Conservation (phyloP, 2,888 invertebrate species). For the Troglohyphantes excavatus region DNA sequence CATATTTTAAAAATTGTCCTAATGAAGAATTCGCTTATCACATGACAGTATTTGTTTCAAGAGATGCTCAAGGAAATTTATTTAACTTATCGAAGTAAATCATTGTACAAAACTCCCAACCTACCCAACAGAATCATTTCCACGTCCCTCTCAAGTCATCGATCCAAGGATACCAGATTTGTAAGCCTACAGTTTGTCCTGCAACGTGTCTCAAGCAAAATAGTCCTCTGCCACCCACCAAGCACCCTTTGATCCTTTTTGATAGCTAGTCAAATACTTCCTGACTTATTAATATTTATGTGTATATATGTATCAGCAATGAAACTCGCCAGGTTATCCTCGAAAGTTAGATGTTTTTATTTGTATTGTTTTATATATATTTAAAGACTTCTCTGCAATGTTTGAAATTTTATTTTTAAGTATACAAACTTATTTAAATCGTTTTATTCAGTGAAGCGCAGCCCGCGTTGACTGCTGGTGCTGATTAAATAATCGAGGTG, state of each 20-base stretch:
- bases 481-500: conserved; percentile 10
- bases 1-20: conserved; percentile 50
- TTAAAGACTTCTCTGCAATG: conserved; percentile 1
- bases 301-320: conserved; percentile 67
- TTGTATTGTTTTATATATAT: conserved; percentile 53
- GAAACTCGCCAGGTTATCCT: conserved; percentile 42
- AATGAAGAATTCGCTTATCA: conserved; percentile 55
- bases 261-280: conserved; percentile 71
- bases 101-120: not conserved
- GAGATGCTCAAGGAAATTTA: conserved; percentile 66
- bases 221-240: not conserved
- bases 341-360: conserved; percentile 46
- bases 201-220: not conserved
- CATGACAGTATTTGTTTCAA: conserved; percentile 66
- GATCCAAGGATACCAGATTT: conserved; percentile 72
- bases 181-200: conserved; percentile 39
- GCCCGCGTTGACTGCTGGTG: conserved; percentile 59
- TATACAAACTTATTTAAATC: conserved; percentile 1
- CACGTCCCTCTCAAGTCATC: conserved; percentile 27
- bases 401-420: not conserved
- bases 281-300: conserved; percentile 47
- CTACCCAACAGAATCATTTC: not conserved
- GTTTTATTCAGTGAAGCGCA: conserved; percentile 6
- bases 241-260: conserved; percentile 31
- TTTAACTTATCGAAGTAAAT: conserved; percentile 20